A percentile compares a stretch with the other conserved stretches of the same genome.
These are phyloP conservation scores for Leptatherina wallacei DNA, from an alignment of 2,797 vertebrate species.

Conservation along the genomic window DNA sequence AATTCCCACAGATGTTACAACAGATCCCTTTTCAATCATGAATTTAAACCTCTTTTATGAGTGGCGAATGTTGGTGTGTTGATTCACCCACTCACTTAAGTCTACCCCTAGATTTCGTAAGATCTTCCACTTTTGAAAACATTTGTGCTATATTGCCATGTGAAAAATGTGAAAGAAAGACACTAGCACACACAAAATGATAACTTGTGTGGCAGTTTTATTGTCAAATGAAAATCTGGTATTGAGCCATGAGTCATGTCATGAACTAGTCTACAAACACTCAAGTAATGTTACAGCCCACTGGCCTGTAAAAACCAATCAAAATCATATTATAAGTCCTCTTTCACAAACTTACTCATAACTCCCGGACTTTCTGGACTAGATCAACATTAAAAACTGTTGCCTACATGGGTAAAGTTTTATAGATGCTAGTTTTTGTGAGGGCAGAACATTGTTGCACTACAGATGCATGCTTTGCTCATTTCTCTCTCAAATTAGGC, in stretches of 20 bases:
- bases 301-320: not conserved
- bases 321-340: too few relatives aligned
- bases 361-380: not conserved
- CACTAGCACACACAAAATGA: too few relatives aligned
- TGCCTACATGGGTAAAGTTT: not conserved
- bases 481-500: not conserved
- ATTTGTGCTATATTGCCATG: not conserved
- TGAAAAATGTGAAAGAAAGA: too few relatives aligned
- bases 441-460: not conserved
- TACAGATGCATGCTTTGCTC: not conserved
- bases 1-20: not conserved
- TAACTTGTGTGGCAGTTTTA: not conserved
- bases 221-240: not conserved
- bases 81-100: not conserved
- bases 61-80: too few relatives aligned
- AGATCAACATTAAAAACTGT: not conserved
- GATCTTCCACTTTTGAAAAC: not conserved
- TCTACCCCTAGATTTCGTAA: not conserved
- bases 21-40: not conserved
- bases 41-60: not conserved
- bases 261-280: not conserved
- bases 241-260: too few relatives aligned
- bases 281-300: not conserved
- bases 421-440: not conserved
- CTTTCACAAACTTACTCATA: not conserved